Base-by-base conservation (phyloP, 1,140 invertebrate genomes). In the Lordiphosa clarofinis region DNA sequence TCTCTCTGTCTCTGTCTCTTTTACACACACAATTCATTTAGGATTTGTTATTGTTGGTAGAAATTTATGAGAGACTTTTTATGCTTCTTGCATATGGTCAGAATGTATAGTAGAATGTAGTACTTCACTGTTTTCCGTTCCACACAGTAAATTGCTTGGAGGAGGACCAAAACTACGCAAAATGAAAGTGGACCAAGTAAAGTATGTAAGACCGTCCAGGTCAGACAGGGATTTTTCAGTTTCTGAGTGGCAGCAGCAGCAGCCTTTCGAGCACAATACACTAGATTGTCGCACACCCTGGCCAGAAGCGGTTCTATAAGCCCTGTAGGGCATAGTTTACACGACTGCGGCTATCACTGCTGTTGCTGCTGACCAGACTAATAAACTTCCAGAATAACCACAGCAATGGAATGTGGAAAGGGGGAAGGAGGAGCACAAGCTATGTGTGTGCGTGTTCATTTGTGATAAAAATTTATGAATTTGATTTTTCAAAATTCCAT, bases 61-160 rank as follows among this genome's bases (percentile, higher is more conserved):
- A 68, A 82, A 76, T 82, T 82, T 84, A 82, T 84, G 78, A 12
- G 49, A 37, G 67, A 61, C 56, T 73, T 84, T 84, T 84, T 84
- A 82, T 84, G 68, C 55, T 52, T 50, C 46, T 53, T 78, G 63
- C 73, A 76, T 75, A 61, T 75, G 72, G 66, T 54, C 58, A 49
- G 47, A 40, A 36, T 55, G 47, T 47, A n/a, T 46, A 35, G n/a
- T n/a, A n/a, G n/a, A n/a, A n/a, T n/a, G n/a, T n/a, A n/a, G 48
- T 21, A 15, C 50, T 56, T 49, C 33, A n/a, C 38, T 52, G 21
- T 13, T 4, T 15, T 21, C 12, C 15, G 21, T 44, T 44, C 10
- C 42, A 11, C 9, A 31, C 48, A 64, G 55, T 12, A 56, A 43
- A 78, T 69, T 73, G 61, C 56, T 57, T 66, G 48, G 37, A 48